These are phyloP conservation scores for Diglossa cyanea DNA, from an alignment of 2,797 vertebrate species.

Conservation along the genomic window DNA sequence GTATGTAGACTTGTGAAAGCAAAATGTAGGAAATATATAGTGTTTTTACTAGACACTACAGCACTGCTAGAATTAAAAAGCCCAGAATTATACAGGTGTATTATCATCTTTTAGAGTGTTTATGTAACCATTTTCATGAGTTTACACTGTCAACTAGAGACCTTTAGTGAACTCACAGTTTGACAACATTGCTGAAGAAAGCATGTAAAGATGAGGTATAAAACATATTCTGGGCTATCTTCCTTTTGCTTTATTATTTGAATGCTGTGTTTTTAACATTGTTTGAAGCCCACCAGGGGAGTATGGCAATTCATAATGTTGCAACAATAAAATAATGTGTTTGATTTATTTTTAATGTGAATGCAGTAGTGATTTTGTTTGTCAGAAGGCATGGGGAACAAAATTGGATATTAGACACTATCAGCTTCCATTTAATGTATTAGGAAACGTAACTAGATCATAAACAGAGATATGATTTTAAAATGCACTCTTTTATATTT, in stretches of 20 bases:
- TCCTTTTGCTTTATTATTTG: neutral
- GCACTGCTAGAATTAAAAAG: neutral
- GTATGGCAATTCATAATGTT: neutral
- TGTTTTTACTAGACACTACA: neutral
- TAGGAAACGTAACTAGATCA: constrained; percentile 18
- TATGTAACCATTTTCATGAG: neutral
- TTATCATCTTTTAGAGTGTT: neutral
- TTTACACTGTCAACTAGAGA: neutral
- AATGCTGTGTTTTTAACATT: neutral
- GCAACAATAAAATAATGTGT: neutral
- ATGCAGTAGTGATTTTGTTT: constrained; percentile 10
- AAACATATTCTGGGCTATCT: neutral
- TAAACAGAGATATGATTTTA: constrained; percentile 18
- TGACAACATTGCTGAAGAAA: neutral
- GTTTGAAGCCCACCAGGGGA: neutral
- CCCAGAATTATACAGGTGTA: neutral
- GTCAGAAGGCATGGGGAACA: neutral
- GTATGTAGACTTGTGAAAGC: neutral
- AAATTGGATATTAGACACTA: neutral
- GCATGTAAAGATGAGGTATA: neutral
- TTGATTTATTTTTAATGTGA: constrained; percentile 31
- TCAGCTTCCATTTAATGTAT: neutral
- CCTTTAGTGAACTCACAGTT: neutral
- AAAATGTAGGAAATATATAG: neutral
- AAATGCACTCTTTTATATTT: neutral